Evolutionary conservation across 2,888 invertebrate species (phyloP), one percentile per base, ranked within the genome.

Genomic region (Acronicta psi): DNA sequence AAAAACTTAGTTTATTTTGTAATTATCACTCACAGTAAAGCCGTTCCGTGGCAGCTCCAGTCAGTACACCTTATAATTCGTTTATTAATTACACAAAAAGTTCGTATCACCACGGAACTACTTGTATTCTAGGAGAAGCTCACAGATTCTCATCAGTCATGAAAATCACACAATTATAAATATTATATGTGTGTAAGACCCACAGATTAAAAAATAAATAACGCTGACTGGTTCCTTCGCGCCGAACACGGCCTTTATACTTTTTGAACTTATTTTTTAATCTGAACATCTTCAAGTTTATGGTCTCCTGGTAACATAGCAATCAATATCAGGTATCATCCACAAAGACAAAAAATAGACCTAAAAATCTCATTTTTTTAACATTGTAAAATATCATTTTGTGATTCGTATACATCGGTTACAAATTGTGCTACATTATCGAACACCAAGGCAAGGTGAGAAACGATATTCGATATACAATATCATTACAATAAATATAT

Each of bases 371-470:
- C 89, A 87, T 88, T 82, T 83, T 86, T 90, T 81, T 80, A 94
- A 94, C 93, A 92, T 90, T 91, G 91, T 93, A 94, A 92, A 94
- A 93, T 93, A 93, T 92, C 85, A 90, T 90, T 87, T 87, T 86
- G 86, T 88, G 83, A 81, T 76, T 94, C 94, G 94, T 94, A 94
- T 94, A 94, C 94, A 92, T 94, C 85, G 92, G 93, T 94, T 94
- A 91, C 94, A 92, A 76, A 91, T 94, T 92, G 94, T 94, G 93
- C 94, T 93, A 92, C 88, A 82, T 82, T 87, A 88, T 78, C 89
- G 89, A 93, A 93, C 94, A 93, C 93, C 90, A 93, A 94, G 94
- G 93, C 94, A 92, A 90, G 91, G 92, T 91, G 92, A 83, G 73
- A 74, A 90, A 88, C 83, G 84, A 88, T 88, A 91, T 90, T 77